Conservation (phyloP, 2,888 invertebrate genomes). For the Ophion ventricosus region DNA sequence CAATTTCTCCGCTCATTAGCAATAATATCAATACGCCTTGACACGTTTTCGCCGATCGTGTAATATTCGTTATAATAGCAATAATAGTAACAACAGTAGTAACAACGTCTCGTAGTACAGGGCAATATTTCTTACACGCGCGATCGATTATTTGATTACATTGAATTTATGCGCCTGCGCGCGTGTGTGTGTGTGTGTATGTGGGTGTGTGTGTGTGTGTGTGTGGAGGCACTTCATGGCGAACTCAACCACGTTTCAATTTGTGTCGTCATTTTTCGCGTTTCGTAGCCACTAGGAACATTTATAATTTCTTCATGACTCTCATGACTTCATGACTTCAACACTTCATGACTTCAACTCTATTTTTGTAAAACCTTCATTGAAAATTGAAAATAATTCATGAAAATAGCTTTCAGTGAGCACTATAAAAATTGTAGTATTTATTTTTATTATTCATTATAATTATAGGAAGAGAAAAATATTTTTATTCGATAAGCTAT, state of each 20-base stretch:
- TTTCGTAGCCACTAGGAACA: not conserved
- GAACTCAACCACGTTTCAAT: not conserved
- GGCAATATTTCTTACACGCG: constrained; percentile 35
- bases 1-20: not conserved
- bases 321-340: too few relatives aligned
- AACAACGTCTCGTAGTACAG: constrained; percentile 42
- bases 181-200: constrained; percentile 10
- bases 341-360: too few relatives aligned
- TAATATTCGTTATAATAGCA: constrained; percentile 39
- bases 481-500: not conserved
- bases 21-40: constrained; percentile 10
- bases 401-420: not conserved
- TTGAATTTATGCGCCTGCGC: constrained; percentile 20
- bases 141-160: constrained; percentile 35
- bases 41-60: constrained; percentile 14
- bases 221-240: constrained; percentile 21
- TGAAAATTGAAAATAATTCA: not conserved
- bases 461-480: not conserved
- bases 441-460: not conserved
- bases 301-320: not conserved
- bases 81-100: constrained; percentile 58
- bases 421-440: not conserved
- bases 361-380: not conserved
- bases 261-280: not conserved
- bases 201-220: too few relatives aligned